Evolutionary conservation across 2,888 invertebrate genomes (phyloP), one percentile per base, ranked within the genome.

Genomic region (Augiades crinisus): DNA sequence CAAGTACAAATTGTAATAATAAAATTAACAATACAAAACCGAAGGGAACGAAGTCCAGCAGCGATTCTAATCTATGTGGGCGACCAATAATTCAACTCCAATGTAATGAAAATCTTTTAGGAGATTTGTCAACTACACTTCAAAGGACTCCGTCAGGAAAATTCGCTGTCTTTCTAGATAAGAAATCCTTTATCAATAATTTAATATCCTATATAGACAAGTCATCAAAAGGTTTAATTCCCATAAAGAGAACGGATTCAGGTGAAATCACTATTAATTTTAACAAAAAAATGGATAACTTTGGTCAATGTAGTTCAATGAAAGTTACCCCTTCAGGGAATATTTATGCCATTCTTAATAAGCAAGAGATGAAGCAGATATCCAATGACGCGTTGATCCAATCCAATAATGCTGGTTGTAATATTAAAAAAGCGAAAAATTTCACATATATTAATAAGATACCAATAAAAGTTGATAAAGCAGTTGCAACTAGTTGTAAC

Each of bases 291-390:
- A 47, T 53, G 2, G 64, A 62, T 21, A 59, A 49, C 13, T 56
- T 24, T 10, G 64, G 36, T 5, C 12, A 44, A 7, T 65, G 66
- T 54, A 74, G 70, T 24, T 68, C 70, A 14, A 59, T 85, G 13
- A 81, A 75, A 64, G 70, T 81, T 3, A 72, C 77, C 22, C 53
- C 67, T 6, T 80, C 81, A 1, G 80, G 79, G 13, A 78, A 75
- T 56, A 68, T 83, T 57, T 76, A 68, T 49, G 57, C 79, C 10
- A 53, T 67, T 10, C 59, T 78, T 13, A 67, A 78, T 50, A 66
- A 77, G 50, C 58, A 60, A 22, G 27, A 59, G 13, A 47, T 67
- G 2, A 60, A 66, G 56, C 47, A 43, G 5, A 56, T 64, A 24
- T 53, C 53, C 5, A 60, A 64, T 45, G 49, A 52, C 5, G 36